phyloP scores from a whole-genome alignment of 2,888 invertebrate genomes.

The Anaspis maculata region DNA sequence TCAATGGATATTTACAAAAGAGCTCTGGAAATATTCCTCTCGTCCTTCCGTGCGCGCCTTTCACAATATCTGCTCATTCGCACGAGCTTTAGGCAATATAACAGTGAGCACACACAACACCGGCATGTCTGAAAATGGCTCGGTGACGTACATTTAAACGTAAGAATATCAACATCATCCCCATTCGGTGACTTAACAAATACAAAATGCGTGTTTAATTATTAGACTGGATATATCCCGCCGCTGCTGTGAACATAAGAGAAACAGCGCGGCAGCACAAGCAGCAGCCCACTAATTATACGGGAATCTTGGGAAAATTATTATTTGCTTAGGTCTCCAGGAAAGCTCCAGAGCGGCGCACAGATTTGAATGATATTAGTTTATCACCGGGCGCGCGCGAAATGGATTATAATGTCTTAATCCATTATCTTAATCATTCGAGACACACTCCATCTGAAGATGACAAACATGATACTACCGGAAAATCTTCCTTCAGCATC shows the following conservation, averaged over 20 bases:
- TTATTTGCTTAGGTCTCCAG: conserved; percentile 18
- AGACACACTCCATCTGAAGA: conserved; percentile 18
- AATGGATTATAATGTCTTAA: conserved; percentile 23
- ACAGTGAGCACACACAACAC: too few relatives aligned
- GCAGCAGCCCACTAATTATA: conserved; percentile 11
- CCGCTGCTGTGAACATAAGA: too few relatives aligned
- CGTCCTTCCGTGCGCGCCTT: too few relatives aligned
- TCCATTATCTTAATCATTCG: conserved; percentile 28
- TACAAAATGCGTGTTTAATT: conserved; percentile 10
- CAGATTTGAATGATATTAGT: conserved; percentile 23
- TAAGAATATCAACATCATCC: too few relatives aligned
- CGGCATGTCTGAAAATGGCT: too few relatives aligned
- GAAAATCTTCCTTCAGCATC: conserved; percentile 13
- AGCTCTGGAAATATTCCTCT: too few relatives aligned
- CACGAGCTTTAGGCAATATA: too few relatives aligned
- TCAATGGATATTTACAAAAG: too few relatives aligned
- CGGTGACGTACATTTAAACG: too few relatives aligned
- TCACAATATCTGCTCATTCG: too few relatives aligned
- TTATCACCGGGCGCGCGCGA: conserved; percentile 22
- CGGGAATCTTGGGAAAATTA: conserved; percentile 13
- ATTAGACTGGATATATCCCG: conserved; percentile 8
- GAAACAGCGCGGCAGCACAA: too few relatives aligned
- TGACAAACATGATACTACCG: conserved; percentile 16
- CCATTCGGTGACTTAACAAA: too few relatives aligned
- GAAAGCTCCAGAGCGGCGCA: conserved; percentile 12